Base-by-base conservation (phyloP, 1,140 invertebrate species). In the Hyles vespertilio region DNA sequence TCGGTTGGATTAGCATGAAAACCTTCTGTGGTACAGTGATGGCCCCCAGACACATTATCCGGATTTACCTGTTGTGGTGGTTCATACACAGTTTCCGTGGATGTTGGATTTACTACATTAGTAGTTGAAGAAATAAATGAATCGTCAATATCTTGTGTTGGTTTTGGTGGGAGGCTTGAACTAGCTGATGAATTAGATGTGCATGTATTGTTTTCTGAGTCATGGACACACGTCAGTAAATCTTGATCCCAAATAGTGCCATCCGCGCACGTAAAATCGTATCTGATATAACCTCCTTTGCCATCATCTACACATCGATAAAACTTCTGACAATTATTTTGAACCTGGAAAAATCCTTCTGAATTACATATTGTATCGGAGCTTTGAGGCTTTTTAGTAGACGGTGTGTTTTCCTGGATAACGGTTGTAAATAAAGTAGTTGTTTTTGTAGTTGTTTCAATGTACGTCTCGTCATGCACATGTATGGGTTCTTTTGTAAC, bases 221-320 rank as follows among this genome's bases (percentile, higher is more conserved):
- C 8, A 71, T 83, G 87, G 63, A 86, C 87, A 76, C 92, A 93
- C 51, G 89, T 87, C 51, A 79, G 74, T 51, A 90, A 70, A 48
- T 89, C 88, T 69, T 87, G 79, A 82, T 93, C 92, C 91, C 91
- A 93, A 58, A 91, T 91, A 6, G 92, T 93, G 56, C 92, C 92
- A 61, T 91, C 87, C 5, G 89, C 91, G 77, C 92, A 93, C 44
- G 72, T 75, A 76, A 91, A 93, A 69, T 92, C 91, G 76, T 92
- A 92, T 70, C 90, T 91, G 3, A 69, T 89, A 58, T 79, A 91
- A 12, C 80, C 84, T 32, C 91, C 90, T 59, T 93, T 91, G 33
- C 91, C 92, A 66, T 92, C 90, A 59, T 92, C 84, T 2, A 95
- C 94, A 74, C 94, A 95, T 54, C 93, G 90, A 68, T 94, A 94